Evolutionary conservation across 2,797 vertebrate genomes (phyloP).

Genomic region (Nasua narica): DNA sequence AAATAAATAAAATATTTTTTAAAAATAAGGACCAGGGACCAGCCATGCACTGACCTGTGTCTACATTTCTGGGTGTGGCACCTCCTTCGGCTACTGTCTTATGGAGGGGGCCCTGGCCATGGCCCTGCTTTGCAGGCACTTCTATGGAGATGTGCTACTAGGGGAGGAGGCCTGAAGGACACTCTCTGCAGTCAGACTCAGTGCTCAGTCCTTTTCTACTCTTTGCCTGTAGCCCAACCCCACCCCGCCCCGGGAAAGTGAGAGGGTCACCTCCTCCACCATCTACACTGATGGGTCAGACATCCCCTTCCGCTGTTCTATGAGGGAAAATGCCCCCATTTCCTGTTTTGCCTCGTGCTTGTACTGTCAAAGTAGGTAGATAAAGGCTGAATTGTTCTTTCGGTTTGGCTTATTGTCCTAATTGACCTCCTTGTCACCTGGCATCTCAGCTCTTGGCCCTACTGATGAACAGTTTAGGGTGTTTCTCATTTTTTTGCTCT

Average conservation of each 20-base stretch:
- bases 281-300: neutral
- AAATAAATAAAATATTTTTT: no score
- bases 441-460: neutral
- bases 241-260: accelerated
- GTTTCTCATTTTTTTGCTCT: neutral
- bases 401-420: neutral
- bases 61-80: accelerated
- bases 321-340: neutral
- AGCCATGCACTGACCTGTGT: accelerated
- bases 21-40: no score
- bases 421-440: neutral
- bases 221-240: accelerated
- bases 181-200: neutral
- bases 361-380: no score
- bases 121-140: neutral
- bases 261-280: accelerated
- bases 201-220: neutral
- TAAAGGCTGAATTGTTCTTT: neutral
- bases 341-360: neutral
- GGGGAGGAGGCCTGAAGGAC: neutral
- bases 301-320: neutral
- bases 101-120: no score
- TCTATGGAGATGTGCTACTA: neutral
- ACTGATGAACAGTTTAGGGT: neutral
- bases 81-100: no score